A percentile compares a stretch with the other conserved stretches of the same genome.
phyloP scores from a whole-genome alignment of 2,113 vertebrate species.

The Phoenicopterus ruber region DNA sequence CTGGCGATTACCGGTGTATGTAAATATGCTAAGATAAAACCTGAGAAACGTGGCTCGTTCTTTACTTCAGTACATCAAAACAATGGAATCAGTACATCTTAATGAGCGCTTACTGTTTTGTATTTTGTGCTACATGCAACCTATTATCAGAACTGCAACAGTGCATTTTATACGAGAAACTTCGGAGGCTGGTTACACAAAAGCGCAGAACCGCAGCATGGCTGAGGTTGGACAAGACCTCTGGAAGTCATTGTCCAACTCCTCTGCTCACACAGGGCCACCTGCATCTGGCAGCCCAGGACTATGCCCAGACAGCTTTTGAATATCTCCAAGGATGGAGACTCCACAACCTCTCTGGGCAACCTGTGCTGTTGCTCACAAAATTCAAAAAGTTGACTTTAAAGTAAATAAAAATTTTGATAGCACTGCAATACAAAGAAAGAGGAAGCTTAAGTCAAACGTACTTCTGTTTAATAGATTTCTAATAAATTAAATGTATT shows the following conservation, averaged over 20 bases:
- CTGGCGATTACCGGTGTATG: neutral
- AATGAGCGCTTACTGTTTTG: neutral
- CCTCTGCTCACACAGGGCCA: neutral
- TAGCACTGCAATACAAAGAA: neutral
- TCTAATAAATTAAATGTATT: neutral
- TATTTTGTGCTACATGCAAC: neutral
- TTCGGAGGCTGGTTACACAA: neutral
- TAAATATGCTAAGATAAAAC: slow-evolving; percentile 26
- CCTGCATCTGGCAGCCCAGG: neutral
- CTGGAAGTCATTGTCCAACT: neutral
- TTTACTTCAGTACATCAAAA: neutral
- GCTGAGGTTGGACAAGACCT: neutral
- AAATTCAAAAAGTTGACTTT: neutral
- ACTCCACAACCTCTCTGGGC: neutral
- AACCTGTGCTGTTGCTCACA: neutral
- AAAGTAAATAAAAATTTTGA: neutral
- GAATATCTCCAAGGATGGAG: neutral
- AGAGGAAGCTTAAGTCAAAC: neutral
- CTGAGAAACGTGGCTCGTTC: neutral
- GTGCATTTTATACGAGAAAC: neutral
- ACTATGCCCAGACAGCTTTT: neutral
- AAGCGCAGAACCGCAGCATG: neutral
- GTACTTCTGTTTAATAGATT: neutral
- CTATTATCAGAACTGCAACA: neutral
- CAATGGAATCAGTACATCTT: slow-evolving; percentile 3